Evolutionary conservation across 2,797 vertebrate species (phyloP), one percentile per base, ranked within the genome.

Genomic region (Lateolabrax maculatus): DNA sequence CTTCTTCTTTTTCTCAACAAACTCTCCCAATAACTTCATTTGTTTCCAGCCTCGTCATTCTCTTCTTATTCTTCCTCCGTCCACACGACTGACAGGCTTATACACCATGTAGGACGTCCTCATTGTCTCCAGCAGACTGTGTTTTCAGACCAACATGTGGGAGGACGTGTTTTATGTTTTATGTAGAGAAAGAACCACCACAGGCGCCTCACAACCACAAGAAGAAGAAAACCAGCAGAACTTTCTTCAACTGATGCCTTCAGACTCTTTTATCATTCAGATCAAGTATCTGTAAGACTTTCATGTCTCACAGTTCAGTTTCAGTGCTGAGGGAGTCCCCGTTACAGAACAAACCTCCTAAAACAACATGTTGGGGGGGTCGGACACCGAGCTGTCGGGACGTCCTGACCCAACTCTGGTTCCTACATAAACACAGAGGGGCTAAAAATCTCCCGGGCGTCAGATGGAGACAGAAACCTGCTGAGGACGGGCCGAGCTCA

Each of bases 341-440:
- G 74, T 57, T 64, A 77, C 68, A 56, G 18, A 46, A 3, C 18
- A 21, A 58, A 39, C 53, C 75, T 86, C 78, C 87, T 92, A 83
- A 88, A 90, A 91, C 88, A 93, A 67, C 58, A 81, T 1, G 71
- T 49, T 0, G 29, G 44, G 80, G 66, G 66, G 70, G 46, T 74
- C 46, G 58, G 75, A 79, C 62, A 71, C 23, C 29, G 56, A 79
- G 72, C 77, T 70, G 77, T 79, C 71, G 76, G 70, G 79, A 83
- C 57, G 74, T 79, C 77, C 83, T 83, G 83, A 84, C 85, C 79
- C 66, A 53, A 79, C 83, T 94, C 85, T 44, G 25, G 81, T 94
- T 93, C 75, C 90, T 88, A 37, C 27, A 29, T 85, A 90, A 93
- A 92, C 90, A 92, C 55, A 12, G 46, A 51, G 61, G 61, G 25